phyloP scores from a whole-genome alignment of 2,113 vertebrate species.

The Hymenochirus boettgeri region DNA sequence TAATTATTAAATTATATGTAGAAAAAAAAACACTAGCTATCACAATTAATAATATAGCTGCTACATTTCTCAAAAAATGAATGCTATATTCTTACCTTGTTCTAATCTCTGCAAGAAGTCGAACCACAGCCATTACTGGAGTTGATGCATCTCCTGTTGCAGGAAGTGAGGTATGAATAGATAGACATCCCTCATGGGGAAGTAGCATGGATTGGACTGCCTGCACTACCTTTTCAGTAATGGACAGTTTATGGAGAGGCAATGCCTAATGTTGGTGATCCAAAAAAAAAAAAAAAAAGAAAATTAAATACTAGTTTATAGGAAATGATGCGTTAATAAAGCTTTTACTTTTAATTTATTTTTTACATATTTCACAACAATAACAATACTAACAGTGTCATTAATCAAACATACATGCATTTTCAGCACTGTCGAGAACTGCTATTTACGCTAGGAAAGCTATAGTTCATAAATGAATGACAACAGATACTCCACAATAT shows the following conservation, averaged over 20 bases:
- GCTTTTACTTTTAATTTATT: constrained; percentile 54
- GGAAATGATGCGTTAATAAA: constrained; percentile 63
- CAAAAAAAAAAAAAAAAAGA: too few species aligned
- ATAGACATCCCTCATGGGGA: constrained; percentile 97
- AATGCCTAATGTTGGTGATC: too few species aligned
- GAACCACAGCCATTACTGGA: constrained; percentile 94
- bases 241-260: constrained; percentile 95
- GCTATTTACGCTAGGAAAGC: too few species aligned
- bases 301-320: too few species aligned
- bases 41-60: too few species aligned
- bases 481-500: too few species aligned
- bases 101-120: constrained; percentile 92
- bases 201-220: constrained; percentile 98
- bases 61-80: not conserved
- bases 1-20: too few species aligned
- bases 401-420: not conserved
- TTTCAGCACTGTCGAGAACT: too few species aligned
- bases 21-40: too few species aligned
- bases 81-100: constrained; percentile 85
- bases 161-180: constrained; percentile 94
- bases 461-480: too few species aligned
- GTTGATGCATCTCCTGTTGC: constrained; percentile 94
- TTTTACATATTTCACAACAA: not conserved
- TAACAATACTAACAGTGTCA: too few species aligned
- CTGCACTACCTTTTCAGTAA: constrained; percentile 98